Evolutionary conservation across 2,113 vertebrate genomes (phyloP).

Genomic region (Boulengeromyrus knoepffleri): DNA sequence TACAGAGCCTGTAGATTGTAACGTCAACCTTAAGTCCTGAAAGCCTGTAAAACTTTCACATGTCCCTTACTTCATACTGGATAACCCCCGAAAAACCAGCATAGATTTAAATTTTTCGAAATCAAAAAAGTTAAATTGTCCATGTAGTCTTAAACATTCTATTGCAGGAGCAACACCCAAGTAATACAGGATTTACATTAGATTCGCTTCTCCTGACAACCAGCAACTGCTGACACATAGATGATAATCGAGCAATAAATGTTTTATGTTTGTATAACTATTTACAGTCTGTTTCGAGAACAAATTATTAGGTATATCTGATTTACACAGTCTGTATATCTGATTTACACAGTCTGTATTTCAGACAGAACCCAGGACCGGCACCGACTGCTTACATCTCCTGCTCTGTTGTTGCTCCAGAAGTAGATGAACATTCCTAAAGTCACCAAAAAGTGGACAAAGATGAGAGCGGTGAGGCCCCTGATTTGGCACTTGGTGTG

Average conservation of each 20-base stretch:
- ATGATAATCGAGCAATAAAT: neutral
- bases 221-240: neutral
- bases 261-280: neutral
- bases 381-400: conserved; percentile 48
- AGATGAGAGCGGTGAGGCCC: conserved; percentile 60
- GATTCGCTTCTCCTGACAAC: neutral
- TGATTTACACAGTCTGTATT: neutral
- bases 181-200: neutral
- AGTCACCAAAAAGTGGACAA: conserved; percentile 69
- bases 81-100: neutral
- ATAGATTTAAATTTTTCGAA: neutral
- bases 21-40: neutral
- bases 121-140: neutral
- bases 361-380: neutral
- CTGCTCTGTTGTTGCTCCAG: conserved; percentile 58
- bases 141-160: neutral
- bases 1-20: neutral
- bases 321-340: neutral
- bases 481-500: conserved; percentile 64
- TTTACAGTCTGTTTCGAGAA: neutral
- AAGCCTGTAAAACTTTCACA: neutral
- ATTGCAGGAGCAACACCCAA: neutral
- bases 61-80: neutral
- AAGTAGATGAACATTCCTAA: conserved; percentile 73
- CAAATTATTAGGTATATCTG: neutral